phyloP scores from a whole-genome alignment of 64 coral and sea anemone genomes.

The Actinia equina region DNA sequence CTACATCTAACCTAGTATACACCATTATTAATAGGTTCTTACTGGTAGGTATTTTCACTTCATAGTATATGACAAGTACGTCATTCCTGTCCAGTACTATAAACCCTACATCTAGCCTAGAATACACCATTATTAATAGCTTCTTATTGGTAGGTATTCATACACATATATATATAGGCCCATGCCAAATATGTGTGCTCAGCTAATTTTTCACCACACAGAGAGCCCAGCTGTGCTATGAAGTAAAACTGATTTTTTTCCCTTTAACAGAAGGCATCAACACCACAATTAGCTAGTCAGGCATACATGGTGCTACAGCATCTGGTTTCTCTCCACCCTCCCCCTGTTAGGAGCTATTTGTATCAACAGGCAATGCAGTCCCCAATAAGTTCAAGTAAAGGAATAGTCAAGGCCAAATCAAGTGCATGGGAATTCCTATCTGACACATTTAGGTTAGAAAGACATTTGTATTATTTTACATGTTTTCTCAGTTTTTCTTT shows the following conservation, averaged over 20 bases:
- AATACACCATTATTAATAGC: constrained; percentile 30
- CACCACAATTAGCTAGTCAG: constrained; percentile 4
- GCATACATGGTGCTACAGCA: constrained; percentile 32
- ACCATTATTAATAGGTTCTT: constrained; percentile 33
- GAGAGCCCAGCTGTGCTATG: not conserved
- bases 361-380: constrained; percentile 24
- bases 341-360: not conserved
- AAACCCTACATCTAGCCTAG: constrained; percentile 11
- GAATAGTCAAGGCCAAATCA: not conserved
- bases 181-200: too few species aligned
- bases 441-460: constrained; percentile 29
- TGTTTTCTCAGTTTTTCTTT: not conserved
- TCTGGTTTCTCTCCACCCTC: constrained; percentile 29
- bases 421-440: constrained; percentile 41
- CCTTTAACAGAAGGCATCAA: constrained; percentile 27
- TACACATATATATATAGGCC: too few species aligned
- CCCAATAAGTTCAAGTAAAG: not conserved
- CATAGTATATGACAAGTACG: not conserved
- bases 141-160: constrained; percentile 22
- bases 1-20: not conserved
- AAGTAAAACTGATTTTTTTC: not conserved
- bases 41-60: not conserved
- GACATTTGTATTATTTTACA: not conserved
- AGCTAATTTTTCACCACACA: too few species aligned
- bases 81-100: constrained; percentile 25